Evolutionary conservation across 2,888 invertebrate genomes (phyloP).

Genomic region (Coleophora deauratella): DNA sequence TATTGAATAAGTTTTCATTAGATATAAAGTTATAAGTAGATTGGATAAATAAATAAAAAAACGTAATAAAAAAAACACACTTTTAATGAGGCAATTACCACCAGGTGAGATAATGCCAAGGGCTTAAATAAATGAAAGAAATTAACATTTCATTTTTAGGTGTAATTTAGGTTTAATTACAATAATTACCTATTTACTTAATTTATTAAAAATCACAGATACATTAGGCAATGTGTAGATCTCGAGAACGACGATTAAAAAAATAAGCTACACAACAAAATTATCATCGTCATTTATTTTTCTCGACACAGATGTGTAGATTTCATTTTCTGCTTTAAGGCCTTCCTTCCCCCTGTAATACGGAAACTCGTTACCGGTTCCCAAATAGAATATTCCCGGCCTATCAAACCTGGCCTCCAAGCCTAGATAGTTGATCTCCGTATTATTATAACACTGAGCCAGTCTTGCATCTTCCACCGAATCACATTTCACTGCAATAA

Average conservation of each 20-base stretch:
- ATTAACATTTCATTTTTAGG: too few species aligned
- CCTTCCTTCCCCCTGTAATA: constrained; percentile 52
- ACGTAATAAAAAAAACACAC: too few species aligned
- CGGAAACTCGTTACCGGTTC: constrained; percentile 52
- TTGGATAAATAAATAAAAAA: too few species aligned
- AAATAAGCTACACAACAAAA: constrained; percentile 26
- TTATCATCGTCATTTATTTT: constrained; percentile 43
- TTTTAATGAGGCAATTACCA: too few species aligned
- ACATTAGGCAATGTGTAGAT: not conserved
- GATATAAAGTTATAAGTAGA: too few species aligned
- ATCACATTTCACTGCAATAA: constrained; percentile 47
- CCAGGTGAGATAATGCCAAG: too few species aligned
- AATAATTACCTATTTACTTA: not conserved
- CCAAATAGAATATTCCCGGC: constrained; percentile 50
- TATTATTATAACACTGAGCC: constrained; percentile 48
- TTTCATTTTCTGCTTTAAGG: constrained; percentile 47
- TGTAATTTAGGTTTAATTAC: too few species aligned
- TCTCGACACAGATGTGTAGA: constrained; percentile 36
- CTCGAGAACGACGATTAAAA: too few species aligned
- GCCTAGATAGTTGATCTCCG: constrained; percentile 44
- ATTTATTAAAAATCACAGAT: not conserved
- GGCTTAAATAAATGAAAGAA: too few species aligned
- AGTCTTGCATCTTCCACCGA: constrained; percentile 51
- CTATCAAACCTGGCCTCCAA: constrained; percentile 43
- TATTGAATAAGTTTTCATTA: too few species aligned